Evolutionary conservation across 30 jellyfish, hydroid and myxozoan species (phyloP).

Genomic region (Aurelia aurita complex sp. Pacific): DNA sequence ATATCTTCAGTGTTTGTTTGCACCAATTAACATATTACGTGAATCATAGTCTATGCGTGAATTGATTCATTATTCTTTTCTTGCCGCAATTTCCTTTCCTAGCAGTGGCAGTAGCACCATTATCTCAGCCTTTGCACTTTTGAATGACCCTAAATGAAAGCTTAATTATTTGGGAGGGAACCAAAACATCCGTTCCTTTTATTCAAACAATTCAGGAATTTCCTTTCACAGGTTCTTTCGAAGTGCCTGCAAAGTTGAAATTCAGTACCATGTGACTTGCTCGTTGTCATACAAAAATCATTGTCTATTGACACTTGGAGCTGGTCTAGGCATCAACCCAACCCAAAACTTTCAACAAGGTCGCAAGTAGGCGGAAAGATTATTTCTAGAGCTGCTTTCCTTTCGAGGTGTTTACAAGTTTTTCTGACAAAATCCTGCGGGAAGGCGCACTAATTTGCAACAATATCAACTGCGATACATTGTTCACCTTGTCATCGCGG

Average conservation of each 20-base stretch:
- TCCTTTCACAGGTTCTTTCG: conserved; percentile 20
- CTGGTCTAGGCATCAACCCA: conserved; percentile 22
- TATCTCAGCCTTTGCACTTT: too few relatives aligned
- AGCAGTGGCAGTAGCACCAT: too few relatives aligned
- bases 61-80: too few relatives aligned
- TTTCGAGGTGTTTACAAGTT: conserved; percentile 57
- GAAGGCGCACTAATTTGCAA: not conserved
- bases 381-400: conserved; percentile 44
- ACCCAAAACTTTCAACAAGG: conserved; percentile 60
- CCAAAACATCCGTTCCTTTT: conserved; percentile 45
- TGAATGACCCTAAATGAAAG: too few relatives aligned
- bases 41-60: too few relatives aligned
- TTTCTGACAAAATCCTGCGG: conserved; percentile 32
- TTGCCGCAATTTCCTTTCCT: too few relatives aligned
- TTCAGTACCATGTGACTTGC: conserved; percentile 7
- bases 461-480: too few relatives aligned
- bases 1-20: too few relatives aligned
- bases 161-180: conserved; percentile 39
- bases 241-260: conserved; percentile 4
- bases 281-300: conserved; percentile 30
- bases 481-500: conserved; percentile 1
- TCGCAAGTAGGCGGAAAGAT: conserved; percentile 66
- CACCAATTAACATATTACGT: too few relatives aligned
- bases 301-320: conserved; percentile 28
- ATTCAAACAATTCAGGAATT: conserved; percentile 14